A percentile compares a stretch with the other conserved stretches of the same genome.
Evolutionary conservation across 2,113 vertebrate species (phyloP).

Genomic region (Malurus cyaneus): DNA sequence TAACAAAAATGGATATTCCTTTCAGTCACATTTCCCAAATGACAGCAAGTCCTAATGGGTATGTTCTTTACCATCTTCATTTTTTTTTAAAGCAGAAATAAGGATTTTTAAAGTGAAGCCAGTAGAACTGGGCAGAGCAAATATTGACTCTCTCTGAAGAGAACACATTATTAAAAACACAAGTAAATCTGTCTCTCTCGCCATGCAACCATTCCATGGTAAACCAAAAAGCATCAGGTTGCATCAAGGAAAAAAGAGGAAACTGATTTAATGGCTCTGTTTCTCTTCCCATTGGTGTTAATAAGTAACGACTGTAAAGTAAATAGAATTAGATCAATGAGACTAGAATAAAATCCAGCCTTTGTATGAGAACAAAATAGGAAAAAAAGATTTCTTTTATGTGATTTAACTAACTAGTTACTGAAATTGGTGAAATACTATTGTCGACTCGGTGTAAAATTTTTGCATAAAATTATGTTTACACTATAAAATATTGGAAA

Average conservation of each 20-base stretch:
- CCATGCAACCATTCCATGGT: slow-evolving; percentile 25
- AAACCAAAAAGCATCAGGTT: slow-evolving; percentile 56
- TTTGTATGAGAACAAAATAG: not conserved
- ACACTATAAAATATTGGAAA: not conserved
- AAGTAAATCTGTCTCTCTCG: slow-evolving; percentile 41
- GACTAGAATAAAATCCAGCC: slow-evolving; percentile 16
- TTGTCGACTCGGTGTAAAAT: not conserved
- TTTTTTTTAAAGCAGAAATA: not conserved
- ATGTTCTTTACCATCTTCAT: not conserved
- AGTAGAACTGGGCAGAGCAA: not conserved
- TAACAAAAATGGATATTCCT: not conserved
- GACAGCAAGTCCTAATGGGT: not conserved
- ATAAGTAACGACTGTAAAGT: slow-evolving; percentile 19
- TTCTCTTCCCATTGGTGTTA: slow-evolving; percentile 31
- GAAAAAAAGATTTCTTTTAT: not conserved
- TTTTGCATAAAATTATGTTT: not conserved
- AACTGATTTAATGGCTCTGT: slow-evolving; percentile 15
- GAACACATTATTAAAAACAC: slow-evolving; percentile 64
- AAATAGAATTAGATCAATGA: slow-evolving; percentile 35
- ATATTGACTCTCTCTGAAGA: slow-evolving; percentile 17
- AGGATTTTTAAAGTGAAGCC: slow-evolving; percentile 2
- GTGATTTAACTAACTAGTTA: slow-evolving; percentile 10
- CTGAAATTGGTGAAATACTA: not conserved
- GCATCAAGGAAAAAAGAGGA: slow-evolving; percentile 38
- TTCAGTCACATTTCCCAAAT: not conserved